Conservation (phyloP, 1,140 invertebrate genomes). For the Marisa cornuarietis region DNA sequence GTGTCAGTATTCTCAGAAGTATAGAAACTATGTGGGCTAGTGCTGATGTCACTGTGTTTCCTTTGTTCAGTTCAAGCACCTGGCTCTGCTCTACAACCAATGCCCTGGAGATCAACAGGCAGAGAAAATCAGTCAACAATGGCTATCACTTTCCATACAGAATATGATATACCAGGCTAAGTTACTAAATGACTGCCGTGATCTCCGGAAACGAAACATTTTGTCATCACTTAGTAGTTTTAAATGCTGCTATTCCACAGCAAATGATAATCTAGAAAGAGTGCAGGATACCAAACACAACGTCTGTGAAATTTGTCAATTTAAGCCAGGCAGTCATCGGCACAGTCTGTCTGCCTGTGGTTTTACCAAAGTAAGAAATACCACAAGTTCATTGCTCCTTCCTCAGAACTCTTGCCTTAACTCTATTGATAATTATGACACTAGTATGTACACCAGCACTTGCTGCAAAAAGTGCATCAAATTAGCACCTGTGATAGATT, state of each 20-base stretch:
- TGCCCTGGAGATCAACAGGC: slow-evolving; percentile 31
- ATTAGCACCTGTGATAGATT: background rate
- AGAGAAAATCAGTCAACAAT: slow-evolving; percentile 10
- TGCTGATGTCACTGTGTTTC: too few relatives aligned
- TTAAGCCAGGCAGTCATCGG: slow-evolving; percentile 3
- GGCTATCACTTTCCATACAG: slow-evolving; percentile 6
- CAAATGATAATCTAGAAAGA: background rate
- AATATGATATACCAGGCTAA: slow-evolving; percentile 15
- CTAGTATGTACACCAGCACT: slow-evolving; percentile 38
- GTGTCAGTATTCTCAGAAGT: too few relatives aligned
- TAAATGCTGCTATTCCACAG: slow-evolving; percentile 41
- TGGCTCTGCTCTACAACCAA: slow-evolving; percentile 60
- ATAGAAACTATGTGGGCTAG: too few relatives aligned
- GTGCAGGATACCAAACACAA: slow-evolving; percentile 20
- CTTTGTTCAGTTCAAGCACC: slow-evolving; percentile 60
- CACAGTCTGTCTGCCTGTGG: slow-evolving; percentile 9
- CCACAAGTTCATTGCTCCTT: slow-evolving; percentile 15
- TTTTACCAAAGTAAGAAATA: slow-evolving; percentile 15
- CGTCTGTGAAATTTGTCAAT: slow-evolving; percentile 39
- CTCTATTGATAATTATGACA: slow-evolving; percentile 41
- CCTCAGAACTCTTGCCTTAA: slow-evolving; percentile 35
- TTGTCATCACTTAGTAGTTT: slow-evolving; percentile 2
- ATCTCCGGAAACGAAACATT: background rate
- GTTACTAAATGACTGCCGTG: slow-evolving; percentile 7
- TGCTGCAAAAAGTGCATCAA: slow-evolving; percentile 40